Evolutionary conservation across 1,140 invertebrate genomes (phyloP), one percentile per base, ranked within the genome.

Genomic region (Hyposmocoma kahamanoa): DNA sequence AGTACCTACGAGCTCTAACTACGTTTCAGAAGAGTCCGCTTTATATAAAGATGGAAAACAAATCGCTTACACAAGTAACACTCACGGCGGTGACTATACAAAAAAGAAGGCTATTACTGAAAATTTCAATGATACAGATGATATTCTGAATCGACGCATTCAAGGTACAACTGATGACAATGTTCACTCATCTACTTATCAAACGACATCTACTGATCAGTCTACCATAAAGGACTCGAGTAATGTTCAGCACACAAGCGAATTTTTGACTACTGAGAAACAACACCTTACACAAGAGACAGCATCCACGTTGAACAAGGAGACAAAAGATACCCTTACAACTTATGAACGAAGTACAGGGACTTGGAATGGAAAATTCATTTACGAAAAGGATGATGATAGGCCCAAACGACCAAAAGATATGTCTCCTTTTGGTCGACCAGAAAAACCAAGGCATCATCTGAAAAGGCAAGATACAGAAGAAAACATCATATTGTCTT

Each of bases 401-500:
- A 76, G 75, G 39, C 77, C 78, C 26, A 82, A 67, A 54, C 67
- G 57, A 36, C 79, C 79, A 8, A 82, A 80, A 53, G 60, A 85
- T 67, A 71, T 73, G 67, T 79, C 82, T 13, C 82, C 82, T 18
- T 83, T 83, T 59, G 82, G 76, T 17, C 72, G 54, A 41, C 68
- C 79, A 17, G 82, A 85, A 43, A 68, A 75, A 48, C 78, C 76
- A n/a, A 72, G 64, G 51, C 82, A 80, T 50, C 82, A 85, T 39
- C 52, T 85, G 38, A 82, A 82, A 59, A 66, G 82, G 36, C 82
- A 85, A 61, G 82, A 85, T 45, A 85, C 82, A 11, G 67, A 84
- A 56, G 82, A 85, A 50, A 85, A 84, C 49, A 85, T 85, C 24
- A 85, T 85, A 55, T 57, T 85, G 32, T 84, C 82, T 41, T 85